Percentiles rank a stretch among this genome's conserved stretches.
Evolutionary conservation across 2,113 vertebrate species (phyloP).

Genomic region (Daboia siamensis): DNA sequence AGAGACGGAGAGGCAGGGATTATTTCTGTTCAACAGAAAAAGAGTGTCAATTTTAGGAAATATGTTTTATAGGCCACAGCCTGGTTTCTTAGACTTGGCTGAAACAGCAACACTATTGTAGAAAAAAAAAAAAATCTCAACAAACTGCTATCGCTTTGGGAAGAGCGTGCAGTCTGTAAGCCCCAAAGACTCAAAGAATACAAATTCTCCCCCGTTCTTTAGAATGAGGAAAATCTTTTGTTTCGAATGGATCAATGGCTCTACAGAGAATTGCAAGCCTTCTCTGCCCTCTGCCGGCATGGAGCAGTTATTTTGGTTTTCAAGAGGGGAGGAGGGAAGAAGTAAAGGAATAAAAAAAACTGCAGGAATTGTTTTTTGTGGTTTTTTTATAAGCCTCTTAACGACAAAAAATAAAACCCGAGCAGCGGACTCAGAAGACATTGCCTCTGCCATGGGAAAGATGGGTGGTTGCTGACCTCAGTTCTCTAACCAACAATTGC

Average conservation of each 20-base stretch:
- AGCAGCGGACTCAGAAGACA: neutral
- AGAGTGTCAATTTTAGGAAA: neutral
- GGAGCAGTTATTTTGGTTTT: neutral
- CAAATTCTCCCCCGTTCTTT: neutral
- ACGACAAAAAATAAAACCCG: neutral
- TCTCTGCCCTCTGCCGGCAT: slow-evolving; percentile 45
- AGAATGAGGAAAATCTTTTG: no score
- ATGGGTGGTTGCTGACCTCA: neutral
- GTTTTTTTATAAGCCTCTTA: neutral
- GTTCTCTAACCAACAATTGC: neutral
- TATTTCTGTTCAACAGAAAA: neutral
- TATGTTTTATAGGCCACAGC: neutral
- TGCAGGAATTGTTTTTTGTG: neutral
- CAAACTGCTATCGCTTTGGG: neutral
- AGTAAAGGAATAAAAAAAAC: neutral
- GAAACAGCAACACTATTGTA: neutral
- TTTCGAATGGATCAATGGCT: neutral
- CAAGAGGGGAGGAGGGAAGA: neutral
- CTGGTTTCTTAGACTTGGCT: neutral
- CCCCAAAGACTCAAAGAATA: neutral
- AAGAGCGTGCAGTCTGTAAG: neutral
- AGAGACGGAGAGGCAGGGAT: neutral
- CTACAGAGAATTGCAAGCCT: neutral
- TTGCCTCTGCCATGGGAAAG: no score
- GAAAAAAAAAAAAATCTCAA: neutral